Evolutionary conservation across 2,797 vertebrate species (phyloP).

Genomic region (Chromis chromis): DNA sequence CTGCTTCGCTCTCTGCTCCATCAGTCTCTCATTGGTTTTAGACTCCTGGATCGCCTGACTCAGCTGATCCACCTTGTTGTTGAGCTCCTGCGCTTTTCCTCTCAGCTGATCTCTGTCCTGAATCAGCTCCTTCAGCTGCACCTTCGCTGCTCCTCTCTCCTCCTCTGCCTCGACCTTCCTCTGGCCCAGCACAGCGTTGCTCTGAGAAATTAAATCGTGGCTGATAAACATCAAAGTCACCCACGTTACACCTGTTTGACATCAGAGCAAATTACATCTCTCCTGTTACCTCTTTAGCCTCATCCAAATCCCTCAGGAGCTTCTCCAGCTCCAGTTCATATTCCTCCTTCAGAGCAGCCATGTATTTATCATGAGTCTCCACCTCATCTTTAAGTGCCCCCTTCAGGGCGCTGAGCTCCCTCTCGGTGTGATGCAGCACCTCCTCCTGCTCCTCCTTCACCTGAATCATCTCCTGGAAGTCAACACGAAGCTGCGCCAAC

Average conservation of each 20-base stretch:
- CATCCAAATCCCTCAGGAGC: slow-evolving; percentile 85
- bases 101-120: slow-evolving; percentile 87
- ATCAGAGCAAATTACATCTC: background rate
- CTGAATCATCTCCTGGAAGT: slow-evolving; percentile 89
- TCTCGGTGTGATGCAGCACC: slow-evolving; percentile 87
- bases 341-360: slow-evolving; percentile 90
- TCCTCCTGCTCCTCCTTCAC: slow-evolving; percentile 94
- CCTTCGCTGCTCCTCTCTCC: slow-evolving; percentile 72
- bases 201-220: slow-evolving; percentile 71
- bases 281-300: slow-evolving; percentile 85
- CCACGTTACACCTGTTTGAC: background rate
- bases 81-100: slow-evolving; percentile 81
- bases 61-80: slow-evolving; percentile 83
- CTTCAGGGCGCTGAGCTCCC: slow-evolving; percentile 91
- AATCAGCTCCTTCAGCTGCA: slow-evolving; percentile 78
- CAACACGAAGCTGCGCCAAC: slow-evolving; percentile 88
- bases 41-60: slow-evolving; percentile 81
- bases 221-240: slow-evolving; percentile 8
- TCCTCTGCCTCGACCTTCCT: slow-evolving; percentile 83
- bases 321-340: slow-evolving; percentile 86
- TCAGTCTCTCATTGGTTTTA: slow-evolving; percentile 80
- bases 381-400: slow-evolving; percentile 95
- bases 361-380: slow-evolving; percentile 90
- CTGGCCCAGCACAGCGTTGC: slow-evolving; percentile 79
- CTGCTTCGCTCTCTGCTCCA: slow-evolving; percentile 82